Conservation (phyloP, 2,888 invertebrate species). For the Mycogona germanica region DNA sequence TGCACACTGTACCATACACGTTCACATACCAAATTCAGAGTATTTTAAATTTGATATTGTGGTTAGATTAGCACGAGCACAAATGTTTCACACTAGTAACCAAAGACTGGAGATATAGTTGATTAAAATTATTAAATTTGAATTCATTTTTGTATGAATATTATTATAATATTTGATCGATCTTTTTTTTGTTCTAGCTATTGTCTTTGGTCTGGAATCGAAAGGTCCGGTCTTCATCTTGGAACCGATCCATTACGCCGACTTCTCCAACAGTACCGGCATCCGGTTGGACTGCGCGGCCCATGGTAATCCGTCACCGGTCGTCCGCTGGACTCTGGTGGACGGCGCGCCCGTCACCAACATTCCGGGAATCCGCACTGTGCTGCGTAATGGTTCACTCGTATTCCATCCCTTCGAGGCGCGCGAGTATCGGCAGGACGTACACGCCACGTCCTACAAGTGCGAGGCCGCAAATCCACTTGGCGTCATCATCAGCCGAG, state of each 20-base stretch:
- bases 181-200: neutral
- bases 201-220: neutral
- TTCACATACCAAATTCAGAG: too few relatives aligned
- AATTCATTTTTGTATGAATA: neutral
- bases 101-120: too few relatives aligned
- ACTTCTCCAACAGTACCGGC: constrained; percentile 33
- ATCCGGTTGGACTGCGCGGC: constrained; percentile 33
- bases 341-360: constrained; percentile 12
- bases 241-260: constrained; percentile 30
- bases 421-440: constrained; percentile 19
- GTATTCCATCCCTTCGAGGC: constrained; percentile 19
- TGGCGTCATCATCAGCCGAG: constrained; percentile 19
- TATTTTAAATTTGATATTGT: too few relatives aligned
- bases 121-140: too few relatives aligned
- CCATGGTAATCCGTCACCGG: constrained; percentile 32
- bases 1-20: too few relatives aligned
- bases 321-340: constrained; percentile 10
- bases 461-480: constrained; percentile 16
- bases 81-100: too few relatives aligned
- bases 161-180: too few relatives aligned
- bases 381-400: constrained; percentile 17
- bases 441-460: constrained; percentile 18
- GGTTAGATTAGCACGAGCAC: too few relatives aligned
- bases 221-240: constrained; percentile 33
- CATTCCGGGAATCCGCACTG: constrained; percentile 12